Percentiles rank a stretch among this genome's conserved stretches.
Evolutionary conservation across 2,113 vertebrate species (phyloP).

Genomic region (Rhombomys opimus): DNA sequence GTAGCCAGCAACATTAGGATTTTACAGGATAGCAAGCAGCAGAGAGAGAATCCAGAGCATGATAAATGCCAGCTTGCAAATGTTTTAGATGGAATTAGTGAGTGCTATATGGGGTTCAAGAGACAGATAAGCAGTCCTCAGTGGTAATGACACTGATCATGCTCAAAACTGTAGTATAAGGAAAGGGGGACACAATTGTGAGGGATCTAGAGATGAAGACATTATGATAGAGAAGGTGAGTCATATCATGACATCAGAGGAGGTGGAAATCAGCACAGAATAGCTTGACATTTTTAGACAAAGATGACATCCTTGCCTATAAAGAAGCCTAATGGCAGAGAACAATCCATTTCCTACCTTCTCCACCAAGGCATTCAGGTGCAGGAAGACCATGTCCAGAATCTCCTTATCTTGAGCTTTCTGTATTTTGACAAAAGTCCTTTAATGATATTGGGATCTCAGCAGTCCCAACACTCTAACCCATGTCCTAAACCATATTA

Average conservation of each 20-base stretch:
- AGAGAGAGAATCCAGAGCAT: not conserved
- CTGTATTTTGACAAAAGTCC: not conserved
- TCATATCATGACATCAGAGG: not conserved
- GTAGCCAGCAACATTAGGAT: not conserved
- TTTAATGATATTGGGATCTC: not conserved
- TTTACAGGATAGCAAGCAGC: not conserved
- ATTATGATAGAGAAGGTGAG: rapidly evolving
- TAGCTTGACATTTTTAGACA: not conserved
- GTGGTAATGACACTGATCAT: not conserved
- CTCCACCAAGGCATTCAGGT: not conserved
- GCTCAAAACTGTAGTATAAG: not conserved
- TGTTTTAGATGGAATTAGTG: not conserved
- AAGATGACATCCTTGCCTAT: not conserved
- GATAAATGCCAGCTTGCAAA: not conserved
- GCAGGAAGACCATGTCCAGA: not conserved
- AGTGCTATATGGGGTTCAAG: conserved; percentile 30
- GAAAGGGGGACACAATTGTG: rapidly evolving
- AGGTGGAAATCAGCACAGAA: not conserved
- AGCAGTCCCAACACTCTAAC: no score
- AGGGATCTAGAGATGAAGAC: not conserved
- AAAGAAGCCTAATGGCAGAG: conserved; percentile 1
- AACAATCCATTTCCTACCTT: not conserved
- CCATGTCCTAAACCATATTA: not conserved
- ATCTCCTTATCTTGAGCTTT: not conserved
- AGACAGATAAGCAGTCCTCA: not conserved